Evolutionary conservation across 2,888 invertebrate species (phyloP).

Genomic region (Cataglyphis albicans): DNA sequence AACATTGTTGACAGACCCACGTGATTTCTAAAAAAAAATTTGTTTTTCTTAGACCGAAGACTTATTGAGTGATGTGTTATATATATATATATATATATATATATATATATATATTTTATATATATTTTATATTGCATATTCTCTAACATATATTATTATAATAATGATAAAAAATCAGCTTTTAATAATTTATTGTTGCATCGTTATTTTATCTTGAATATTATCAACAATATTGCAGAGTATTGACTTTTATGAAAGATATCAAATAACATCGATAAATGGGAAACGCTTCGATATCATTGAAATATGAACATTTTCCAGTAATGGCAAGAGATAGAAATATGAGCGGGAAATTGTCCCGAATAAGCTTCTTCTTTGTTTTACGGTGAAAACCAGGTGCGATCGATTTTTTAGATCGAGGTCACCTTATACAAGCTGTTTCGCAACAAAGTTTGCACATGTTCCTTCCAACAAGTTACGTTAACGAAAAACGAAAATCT

Average conservation of each 20-base stretch:
- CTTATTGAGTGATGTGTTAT: no score
- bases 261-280: background rate
- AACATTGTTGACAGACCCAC: no score
- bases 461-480: background rate
- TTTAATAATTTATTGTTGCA: background rate
- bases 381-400: constrained; percentile 1
- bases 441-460: background rate
- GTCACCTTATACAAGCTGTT: constrained; percentile 33
- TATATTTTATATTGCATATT: background rate
- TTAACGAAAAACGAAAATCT: background rate
- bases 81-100: no score
- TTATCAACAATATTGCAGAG: background rate
- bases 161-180: background rate
- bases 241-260: background rate
- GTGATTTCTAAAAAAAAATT: no score
- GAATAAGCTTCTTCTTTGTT: constrained; percentile 12
- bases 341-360: background rate
- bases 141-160: background rate
- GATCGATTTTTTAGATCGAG: constrained; percentile 41
- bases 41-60: no score
- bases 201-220: background rate
- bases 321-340: background rate
- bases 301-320: background rate
- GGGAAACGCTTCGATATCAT: background rate
- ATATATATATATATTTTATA: background rate